Evolutionary conservation across 2,888 invertebrate species (phyloP), one percentile per base, ranked within the genome.

Genomic region (Dasysyrphus albostriatus): DNA sequence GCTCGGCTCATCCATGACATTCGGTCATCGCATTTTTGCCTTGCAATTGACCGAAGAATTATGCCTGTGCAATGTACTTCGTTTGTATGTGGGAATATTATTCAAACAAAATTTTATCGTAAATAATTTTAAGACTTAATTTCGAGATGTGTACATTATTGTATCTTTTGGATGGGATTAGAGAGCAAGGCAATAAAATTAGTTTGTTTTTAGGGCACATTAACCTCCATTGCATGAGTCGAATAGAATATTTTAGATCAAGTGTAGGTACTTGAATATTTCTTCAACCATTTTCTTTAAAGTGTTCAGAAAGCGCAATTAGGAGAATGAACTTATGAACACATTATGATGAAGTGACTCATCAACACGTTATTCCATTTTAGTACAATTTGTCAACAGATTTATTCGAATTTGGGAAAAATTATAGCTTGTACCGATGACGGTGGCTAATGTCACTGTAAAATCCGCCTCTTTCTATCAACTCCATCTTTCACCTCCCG

Each of bases 11-110:
- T 32, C 67, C 67, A 67, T 65, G 47, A 65, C 47, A 67, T 67
- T 67, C 49, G 67, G 67, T 67, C 67, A 67, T 49, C 47, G 67
- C 67, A 49, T 67, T 67, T 49, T 67, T 67, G 49, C 67, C 67
- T 67, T 67, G 67, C 67, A 67, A 67, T 49, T 67, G 67, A 49
- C 67, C 49, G 67, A 16, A 37, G 67, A 67, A 49, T 37, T 10
- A n/a, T 32, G 6, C 14, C 5, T 29, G 19, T 24, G 6, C 7
- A 14, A 6, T 42, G 16, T 14, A 24, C 39, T 7, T 24, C 7
- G 8, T n/a, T 29, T 24, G 24, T 16, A 65, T 65, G 67, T 67
- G 67, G 67, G 67, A 16, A 67, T 65, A 7, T 47, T 47, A 47
- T 34, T 24, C n/a, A 32, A 19, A 8, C 9, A 59, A 19, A 24